Base-by-base conservation (phyloP, 2,888 invertebrate genomes). In the Hyles lineata region DNA sequence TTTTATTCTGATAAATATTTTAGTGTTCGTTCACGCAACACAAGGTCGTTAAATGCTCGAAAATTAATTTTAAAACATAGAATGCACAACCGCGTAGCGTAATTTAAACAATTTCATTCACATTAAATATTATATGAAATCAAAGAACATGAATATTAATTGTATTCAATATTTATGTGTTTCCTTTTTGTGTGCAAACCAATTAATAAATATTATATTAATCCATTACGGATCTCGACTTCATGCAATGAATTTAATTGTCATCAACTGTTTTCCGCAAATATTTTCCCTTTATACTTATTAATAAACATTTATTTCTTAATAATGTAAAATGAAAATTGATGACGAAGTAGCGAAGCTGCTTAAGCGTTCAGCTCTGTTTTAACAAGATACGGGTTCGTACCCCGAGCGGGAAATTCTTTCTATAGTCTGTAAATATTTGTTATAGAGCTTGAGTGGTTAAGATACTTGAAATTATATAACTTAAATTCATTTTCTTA, bases 1-100 rank as follows among this genome's bases (percentile, higher is more conserved):
- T 67, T 67, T 67, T 67, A 21, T 67, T 7, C 15, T 23, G 67
- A 50, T 67, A 67, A 67, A 50, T 67, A 23, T 67, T 50, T 55
- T 15, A 23, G 25, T 60, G 15, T 17, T 17, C 11, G 23, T 60
- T 60, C 17, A 67, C 19, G 19, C 61, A 19, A 25, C 23, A 29
- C 32, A n/a, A 17, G 2, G 29, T 6, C 19, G 9, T 62, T 19
- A 62, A 62, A 29, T 62, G 19, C 19, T 29, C 19, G 25, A 19
- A 61, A 61, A 61, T 29, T 25, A 23, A 25, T 23, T 19, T 61
- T 19, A 19, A 15, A 19, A 19, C 25, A 59, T 9, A 23, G 11
- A 61, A 6, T 25, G 25, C 60, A 17, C 11, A 25, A 25, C 17
- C 23, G 25, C 23, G 29, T 6, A 17, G 29, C 25, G 25, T 61